Evolutionary conservation across 1,140 invertebrate genomes (phyloP).

Genomic region (Orchestia grillus): DNA sequence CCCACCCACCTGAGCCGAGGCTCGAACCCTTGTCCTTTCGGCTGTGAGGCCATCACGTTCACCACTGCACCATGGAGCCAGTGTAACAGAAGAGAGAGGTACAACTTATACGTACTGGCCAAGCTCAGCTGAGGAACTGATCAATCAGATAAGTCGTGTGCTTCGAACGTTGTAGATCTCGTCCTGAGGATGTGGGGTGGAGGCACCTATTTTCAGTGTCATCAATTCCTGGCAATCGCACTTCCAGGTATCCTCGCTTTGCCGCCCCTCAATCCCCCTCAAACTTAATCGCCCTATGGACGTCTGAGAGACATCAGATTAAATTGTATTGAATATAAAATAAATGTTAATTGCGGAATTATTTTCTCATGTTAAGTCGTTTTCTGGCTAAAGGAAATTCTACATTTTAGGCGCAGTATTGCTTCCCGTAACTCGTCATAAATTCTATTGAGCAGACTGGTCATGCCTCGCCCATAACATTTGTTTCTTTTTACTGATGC

Average conservation of each 20-base stretch:
- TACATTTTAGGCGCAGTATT: neutral
- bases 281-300: neutral
- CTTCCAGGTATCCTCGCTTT: neutral
- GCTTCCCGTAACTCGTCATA: neutral
- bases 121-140: neutral
- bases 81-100: neutral
- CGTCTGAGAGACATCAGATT: neutral
- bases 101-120: neutral
- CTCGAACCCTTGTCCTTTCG: too few species aligned
- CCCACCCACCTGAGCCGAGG: too few species aligned
- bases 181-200: neutral
- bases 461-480: neutral
- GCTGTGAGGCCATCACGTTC: too few species aligned
- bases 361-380: neutral
- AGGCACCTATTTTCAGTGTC: neutral
- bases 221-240: neutral
- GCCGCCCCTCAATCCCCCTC: too few species aligned
- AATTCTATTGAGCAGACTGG: neutral
- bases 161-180: neutral
- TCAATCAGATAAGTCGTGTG: too few species aligned
- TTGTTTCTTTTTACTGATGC: neutral
- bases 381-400: neutral
- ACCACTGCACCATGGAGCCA: too few species aligned
- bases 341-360: neutral
- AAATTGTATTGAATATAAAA: neutral